These are phyloP conservation scores for Propithecus perrieri DNA, from an alignment of 2,797 vertebrate genomes.

Conservation along the genomic window DNA sequence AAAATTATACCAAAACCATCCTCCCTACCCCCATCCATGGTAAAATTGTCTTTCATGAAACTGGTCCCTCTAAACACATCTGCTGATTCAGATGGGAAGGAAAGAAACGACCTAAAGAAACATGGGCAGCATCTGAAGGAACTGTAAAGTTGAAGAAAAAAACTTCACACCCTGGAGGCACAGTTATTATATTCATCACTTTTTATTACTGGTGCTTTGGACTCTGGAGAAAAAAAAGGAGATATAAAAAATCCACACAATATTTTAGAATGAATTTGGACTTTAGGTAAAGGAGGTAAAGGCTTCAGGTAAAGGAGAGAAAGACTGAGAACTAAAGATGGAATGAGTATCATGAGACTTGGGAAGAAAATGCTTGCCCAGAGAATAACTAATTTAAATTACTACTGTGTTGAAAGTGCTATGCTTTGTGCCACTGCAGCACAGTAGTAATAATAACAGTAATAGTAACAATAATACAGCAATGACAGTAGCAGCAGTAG, in stretches of 20 bases:
- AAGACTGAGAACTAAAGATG: not conserved
- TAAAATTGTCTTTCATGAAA: too few species aligned
- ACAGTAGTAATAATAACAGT: not conserved
- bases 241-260: conserved; percentile 6
- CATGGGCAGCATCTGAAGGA: not conserved
- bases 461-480: not conserved
- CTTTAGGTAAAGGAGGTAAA: not conserved
- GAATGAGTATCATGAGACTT: not conserved
- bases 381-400: not conserved
- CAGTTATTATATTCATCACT: not conserved
- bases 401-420: not conserved
- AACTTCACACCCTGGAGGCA: not conserved
- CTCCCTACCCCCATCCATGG: too few species aligned
- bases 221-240: not conserved
- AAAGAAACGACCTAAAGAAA: conserved; percentile 33
- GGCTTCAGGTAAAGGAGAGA: not conserved
- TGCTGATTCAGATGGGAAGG: not conserved
- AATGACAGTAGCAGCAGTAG: not conserved
- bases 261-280: conserved; percentile 24
- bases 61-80: not conserved
- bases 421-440: not conserved
- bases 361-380: not conserved
- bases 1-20: too few species aligned
- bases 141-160: not conserved
- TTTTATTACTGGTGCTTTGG: not conserved